Evolutionary conservation across 2,113 vertebrate genomes (phyloP).

Genomic region (Poeciliopsis turrubarensis): DNA sequence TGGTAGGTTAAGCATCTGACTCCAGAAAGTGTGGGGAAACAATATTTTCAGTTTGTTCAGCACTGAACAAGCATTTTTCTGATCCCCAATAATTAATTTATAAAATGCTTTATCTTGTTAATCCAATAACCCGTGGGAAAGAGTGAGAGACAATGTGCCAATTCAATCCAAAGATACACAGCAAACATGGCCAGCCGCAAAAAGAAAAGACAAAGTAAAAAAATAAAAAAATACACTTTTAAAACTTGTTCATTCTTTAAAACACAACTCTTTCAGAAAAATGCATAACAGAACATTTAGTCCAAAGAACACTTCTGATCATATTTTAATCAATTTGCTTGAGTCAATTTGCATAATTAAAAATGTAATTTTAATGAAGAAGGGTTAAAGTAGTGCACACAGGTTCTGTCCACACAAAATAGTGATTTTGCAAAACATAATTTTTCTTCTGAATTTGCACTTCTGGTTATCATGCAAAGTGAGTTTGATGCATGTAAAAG

Average conservation of each 20-base stretch:
- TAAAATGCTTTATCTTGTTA: conserved; percentile 52
- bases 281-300: too few relatives aligned
- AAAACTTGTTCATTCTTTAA: background rate
- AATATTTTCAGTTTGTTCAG: conserved; percentile 40
- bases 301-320: background rate
- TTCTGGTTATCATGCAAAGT: background rate
- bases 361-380: background rate
- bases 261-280: background rate
- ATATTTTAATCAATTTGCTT: background rate
- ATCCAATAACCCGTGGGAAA: conserved; percentile 33
- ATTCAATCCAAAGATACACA: conserved; percentile 33
- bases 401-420: background rate
- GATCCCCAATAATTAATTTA: conserved; percentile 48
- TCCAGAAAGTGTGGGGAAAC: conserved; percentile 17
- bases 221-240: background rate
- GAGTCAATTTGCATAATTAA: background rate
- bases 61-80: conserved; percentile 52
- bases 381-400: background rate
- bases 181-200: conserved; percentile 25
- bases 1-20: conserved; percentile 17
- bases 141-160: conserved; percentile 46
- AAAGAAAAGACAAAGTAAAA: conserved; percentile 10
- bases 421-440: background rate
- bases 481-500: background rate
- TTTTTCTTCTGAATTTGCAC: background rate